Evolutionary conservation across 2,113 vertebrate genomes (phyloP).

Genomic region (Psilopogon haemacephalus): DNA sequence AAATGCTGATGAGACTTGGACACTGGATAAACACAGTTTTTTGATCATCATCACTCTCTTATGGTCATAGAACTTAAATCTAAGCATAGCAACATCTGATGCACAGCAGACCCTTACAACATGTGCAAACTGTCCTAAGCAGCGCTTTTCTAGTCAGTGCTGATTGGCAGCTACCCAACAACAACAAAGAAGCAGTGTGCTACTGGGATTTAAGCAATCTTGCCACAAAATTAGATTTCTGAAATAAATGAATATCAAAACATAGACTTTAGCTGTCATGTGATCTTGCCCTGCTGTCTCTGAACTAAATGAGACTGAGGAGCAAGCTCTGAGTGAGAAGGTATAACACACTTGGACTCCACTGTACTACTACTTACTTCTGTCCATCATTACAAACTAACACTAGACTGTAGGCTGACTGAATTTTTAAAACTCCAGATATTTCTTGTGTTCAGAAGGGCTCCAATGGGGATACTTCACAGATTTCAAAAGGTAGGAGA

Average conservation of each 20-base stretch:
- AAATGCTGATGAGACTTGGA: neutral
- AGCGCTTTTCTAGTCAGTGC: neutral
- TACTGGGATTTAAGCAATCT: neutral
- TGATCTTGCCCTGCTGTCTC: neutral
- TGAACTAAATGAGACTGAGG: neutral
- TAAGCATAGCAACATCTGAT: neutral
- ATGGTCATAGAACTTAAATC: neutral
- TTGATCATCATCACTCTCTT: neutral
- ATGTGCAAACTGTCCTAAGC: neutral
- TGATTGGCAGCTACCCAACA: neutral
- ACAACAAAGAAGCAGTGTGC: neutral
- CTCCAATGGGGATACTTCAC: conserved; percentile 36
- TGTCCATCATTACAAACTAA: neutral
- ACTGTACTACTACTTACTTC: neutral
- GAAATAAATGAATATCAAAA: neutral
- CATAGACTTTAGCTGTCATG: neutral
- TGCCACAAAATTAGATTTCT: neutral
- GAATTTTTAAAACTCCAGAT: neutral
- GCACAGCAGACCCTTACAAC: neutral
- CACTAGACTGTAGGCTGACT: neutral
- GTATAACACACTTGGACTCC: neutral
- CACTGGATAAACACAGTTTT: neutral
- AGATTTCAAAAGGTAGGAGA: conserved; percentile 23
- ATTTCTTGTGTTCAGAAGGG: neutral
- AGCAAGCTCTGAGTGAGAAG: neutral